These are phyloP conservation scores for Caenorhabditis uteleia DNA, from an alignment of 2,888 invertebrate genomes.

Conservation along the genomic window DNA sequence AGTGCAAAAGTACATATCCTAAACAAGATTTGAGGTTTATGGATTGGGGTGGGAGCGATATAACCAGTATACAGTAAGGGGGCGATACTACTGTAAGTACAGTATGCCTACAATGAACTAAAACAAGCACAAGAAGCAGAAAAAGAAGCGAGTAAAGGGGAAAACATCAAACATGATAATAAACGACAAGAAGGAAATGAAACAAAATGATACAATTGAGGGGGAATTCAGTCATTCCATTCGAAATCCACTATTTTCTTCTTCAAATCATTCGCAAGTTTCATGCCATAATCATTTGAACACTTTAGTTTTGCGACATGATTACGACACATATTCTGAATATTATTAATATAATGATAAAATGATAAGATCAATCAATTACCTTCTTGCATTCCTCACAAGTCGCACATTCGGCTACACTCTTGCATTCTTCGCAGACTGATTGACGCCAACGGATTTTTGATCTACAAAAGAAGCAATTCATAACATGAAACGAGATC, in stretches of 20 bases:
- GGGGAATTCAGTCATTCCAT: constrained; percentile 48
- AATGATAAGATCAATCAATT: not conserved
- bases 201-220: too few species aligned
- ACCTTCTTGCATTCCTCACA: constrained; percentile 61
- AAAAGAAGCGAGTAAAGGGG: too few species aligned
- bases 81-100: too few species aligned
- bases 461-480: constrained; percentile 32
- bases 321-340: constrained; percentile 51
- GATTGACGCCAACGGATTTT: constrained; percentile 52
- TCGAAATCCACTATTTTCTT: constrained; percentile 58
- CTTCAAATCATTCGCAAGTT: constrained; percentile 47
- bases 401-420: constrained; percentile 50
- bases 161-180: too few species aligned
- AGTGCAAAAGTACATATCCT: too few species aligned
- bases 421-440: constrained; percentile 55
- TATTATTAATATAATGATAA: constrained; percentile 1
- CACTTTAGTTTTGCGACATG: constrained; percentile 54
- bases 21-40: too few species aligned
- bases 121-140: too few species aligned
- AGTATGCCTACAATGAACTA: too few species aligned
- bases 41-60: too few species aligned
- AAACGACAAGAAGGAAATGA: too few species aligned
- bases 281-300: constrained; percentile 51
- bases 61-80: too few species aligned
- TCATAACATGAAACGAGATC: too few species aligned